Conservation (phyloP, 2,797 vertebrate genomes). For the Chloroceryle amazona region DNA sequence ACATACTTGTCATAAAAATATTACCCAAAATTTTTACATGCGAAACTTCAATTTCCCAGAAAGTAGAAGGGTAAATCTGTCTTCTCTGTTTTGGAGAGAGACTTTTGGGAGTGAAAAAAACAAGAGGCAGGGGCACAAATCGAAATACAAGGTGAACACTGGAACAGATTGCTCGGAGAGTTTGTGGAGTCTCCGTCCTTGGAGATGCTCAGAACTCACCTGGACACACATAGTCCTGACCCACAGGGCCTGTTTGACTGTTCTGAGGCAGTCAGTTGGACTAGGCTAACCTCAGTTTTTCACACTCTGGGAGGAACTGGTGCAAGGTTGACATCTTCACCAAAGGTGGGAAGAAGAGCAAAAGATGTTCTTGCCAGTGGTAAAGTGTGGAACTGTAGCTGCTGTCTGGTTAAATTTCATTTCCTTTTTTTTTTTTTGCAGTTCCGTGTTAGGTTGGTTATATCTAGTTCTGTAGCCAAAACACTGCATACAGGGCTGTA, state of each 20-base stretch:
- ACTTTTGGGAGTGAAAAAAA: neutral
- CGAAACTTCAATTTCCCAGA: neutral
- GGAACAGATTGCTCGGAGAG: neutral
- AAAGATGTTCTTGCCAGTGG: neutral
- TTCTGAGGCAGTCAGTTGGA: neutral
- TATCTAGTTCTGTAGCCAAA: neutral
- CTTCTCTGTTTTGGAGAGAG: neutral
- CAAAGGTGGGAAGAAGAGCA: neutral
- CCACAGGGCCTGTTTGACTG: neutral
- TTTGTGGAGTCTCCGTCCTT: neutral
- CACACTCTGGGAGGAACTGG: neutral
- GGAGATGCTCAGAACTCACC: neutral
- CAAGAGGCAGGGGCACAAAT: neutral
- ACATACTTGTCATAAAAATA: neutral
- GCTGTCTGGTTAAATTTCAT: neutral
- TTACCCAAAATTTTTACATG: neutral
- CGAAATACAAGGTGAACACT: accelerated
- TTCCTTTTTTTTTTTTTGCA: neutral
- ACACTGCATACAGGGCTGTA: neutral
- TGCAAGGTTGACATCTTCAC: neutral
- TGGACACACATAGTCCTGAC: neutral
- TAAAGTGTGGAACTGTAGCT: neutral
- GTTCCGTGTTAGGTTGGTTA: neutral
- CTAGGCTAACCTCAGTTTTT: neutral
- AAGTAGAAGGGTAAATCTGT: neutral